Evolutionary conservation across 1,140 invertebrate genomes (phyloP), one percentile per base, ranked within the genome.

Genomic region (Drosophila lacertosa): DNA sequence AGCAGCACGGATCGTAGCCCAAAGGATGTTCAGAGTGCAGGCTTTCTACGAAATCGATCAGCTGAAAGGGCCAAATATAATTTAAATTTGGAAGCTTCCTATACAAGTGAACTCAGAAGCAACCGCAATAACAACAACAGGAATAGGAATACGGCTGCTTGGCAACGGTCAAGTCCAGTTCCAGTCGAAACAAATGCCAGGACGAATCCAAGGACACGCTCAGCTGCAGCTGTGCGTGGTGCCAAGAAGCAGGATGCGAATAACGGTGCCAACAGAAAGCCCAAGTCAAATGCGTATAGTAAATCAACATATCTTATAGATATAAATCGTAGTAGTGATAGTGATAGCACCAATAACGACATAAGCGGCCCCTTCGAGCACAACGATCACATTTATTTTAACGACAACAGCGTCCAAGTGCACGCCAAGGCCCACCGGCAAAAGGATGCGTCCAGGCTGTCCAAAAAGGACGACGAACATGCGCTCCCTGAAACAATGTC

Each of bases 261-360:
- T 42, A 47, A 47, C 6, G 59, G 58, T 15, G 11, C 32, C n/a
- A 32, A 51, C 48, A 74, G 32, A 44, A 77, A 71, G 18, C 66
- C 51, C 33, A 80, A 74, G 65, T 58, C 54, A 26, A 79, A 71
- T 62, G 47, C 69, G 53, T 68, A 74, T 60, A 83, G 57, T 60
- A 84, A 89, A 84, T 84, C 80, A 39, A 89, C 84, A 89, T 89
- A 89, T 89, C 84, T 84, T 11, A 68, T 89, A 72, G 86, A 89
- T 88, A 89, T 89, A 78, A 74, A 86, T 73, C 76, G 62, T 62
- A 84, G 64, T 71, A 79, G 58, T 69, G 77, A 89, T 82, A 77
- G 73, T 86, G 63, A 24, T 58, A 68, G 42, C 55, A 65, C 48
- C 48, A 70, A 77, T 44, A 62, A 39, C 50, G 62, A 55, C 32